These are phyloP conservation scores for Pardalotus punctatus DNA, from an alignment of 2,113 vertebrate genomes.

Conservation along the genomic window DNA sequence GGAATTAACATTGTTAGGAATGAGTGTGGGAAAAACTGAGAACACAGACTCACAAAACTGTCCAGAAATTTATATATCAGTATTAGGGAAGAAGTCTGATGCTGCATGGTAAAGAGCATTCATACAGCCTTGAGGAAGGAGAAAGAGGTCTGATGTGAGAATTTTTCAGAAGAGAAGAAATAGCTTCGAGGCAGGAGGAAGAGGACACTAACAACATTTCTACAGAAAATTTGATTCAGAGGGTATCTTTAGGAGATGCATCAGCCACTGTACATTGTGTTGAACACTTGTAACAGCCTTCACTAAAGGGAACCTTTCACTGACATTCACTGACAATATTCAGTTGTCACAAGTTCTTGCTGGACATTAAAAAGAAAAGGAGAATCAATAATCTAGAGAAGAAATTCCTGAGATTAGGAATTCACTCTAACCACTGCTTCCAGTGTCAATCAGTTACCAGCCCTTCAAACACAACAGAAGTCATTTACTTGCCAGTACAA, in stretches of 20 bases:
- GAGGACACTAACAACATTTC: neutral
- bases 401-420: neutral
- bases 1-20: neutral
- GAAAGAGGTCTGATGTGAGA: neutral
- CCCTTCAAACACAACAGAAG: neutral
- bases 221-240: neutral
- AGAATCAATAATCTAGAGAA: neutral
- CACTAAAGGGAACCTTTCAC: neutral
- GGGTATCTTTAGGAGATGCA: neutral
- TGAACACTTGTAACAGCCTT: neutral
- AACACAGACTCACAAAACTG: rapidly evolving
- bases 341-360: neutral
- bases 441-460: neutral
- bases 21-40: neutral
- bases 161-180: neutral
- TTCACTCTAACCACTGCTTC: neutral
- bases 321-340: neutral
- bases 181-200: neutral
- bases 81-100: neutral
- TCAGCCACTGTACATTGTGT: neutral
- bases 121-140: neutral
- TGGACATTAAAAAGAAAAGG: neutral
- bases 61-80: neutral
- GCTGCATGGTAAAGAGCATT: neutral
- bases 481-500: neutral